Conservation (phyloP, 2,113 vertebrate species). For the Ophthalmolycus amberensis region DNA sequence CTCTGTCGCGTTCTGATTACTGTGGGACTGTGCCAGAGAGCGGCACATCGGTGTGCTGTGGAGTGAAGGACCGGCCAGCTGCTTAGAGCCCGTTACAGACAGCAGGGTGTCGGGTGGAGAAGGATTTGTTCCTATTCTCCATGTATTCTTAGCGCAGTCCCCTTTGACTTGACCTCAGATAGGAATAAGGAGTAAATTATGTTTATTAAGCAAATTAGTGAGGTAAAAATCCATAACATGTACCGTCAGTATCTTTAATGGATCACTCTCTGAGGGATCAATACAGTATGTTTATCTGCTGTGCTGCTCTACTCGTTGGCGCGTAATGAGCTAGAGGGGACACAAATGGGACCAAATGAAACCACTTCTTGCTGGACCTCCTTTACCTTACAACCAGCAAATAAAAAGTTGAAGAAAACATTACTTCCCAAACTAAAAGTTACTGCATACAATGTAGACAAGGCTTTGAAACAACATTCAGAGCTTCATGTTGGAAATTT, state of each 20-base stretch:
- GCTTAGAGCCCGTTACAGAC: conserved; percentile 33
- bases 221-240: conserved; percentile 29
- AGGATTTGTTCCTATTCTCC: conserved; percentile 21
- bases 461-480: background rate
- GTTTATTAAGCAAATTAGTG: conserved; percentile 42
- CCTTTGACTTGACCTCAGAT: conserved; percentile 51
- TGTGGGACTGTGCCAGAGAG: conserved; percentile 32
- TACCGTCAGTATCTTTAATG: background rate
- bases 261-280: conserved; percentile 21
- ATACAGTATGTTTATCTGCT: background rate
- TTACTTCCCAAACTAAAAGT: background rate
- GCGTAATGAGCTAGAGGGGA: background rate
- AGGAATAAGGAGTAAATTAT: conserved; percentile 16
- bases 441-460: background rate
- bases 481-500: background rate
- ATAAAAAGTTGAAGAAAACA: background rate
- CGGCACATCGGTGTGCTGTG: background rate
- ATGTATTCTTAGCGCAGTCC: conserved; percentile 15
- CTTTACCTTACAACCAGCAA: background rate
- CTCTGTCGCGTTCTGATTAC: conserved; percentile 26
- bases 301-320: background rate
- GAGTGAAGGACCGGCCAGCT: conserved; percentile 56
- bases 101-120: background rate
- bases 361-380: background rate
- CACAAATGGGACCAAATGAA: background rate